A percentile compares a stretch with the other conserved stretches of the same genome.
Evolutionary conservation across 1,140 invertebrate species (phyloP).

Genomic region (Philopotamus ludificatus): DNA sequence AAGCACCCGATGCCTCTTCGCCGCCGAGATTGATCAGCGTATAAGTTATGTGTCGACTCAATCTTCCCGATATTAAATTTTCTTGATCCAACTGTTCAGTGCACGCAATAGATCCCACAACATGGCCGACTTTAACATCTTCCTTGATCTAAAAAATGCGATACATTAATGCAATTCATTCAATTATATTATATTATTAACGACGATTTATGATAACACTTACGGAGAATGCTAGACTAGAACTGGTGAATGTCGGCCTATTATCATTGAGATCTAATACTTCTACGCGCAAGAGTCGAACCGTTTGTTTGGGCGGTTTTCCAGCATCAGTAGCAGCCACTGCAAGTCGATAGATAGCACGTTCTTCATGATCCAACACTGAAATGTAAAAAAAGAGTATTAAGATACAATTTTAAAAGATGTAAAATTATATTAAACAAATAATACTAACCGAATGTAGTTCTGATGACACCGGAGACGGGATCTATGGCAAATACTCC

Average conservation of each 20-base stretch:
- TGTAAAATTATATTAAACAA: neutral
- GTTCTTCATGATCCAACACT: slow-evolving; percentile 88
- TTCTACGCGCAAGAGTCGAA: slow-evolving; percentile 80
- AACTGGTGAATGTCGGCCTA: slow-evolving; percentile 85
- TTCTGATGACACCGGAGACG: slow-evolving; percentile 82
- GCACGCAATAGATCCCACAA: slow-evolving; percentile 77
- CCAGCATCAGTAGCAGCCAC: slow-evolving; percentile 86
- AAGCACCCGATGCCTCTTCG: slow-evolving; percentile 69
- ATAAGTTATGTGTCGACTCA: slow-evolving; percentile 76
- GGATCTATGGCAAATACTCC: slow-evolving; percentile 85
- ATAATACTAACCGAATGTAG: slow-evolving; percentile 61
- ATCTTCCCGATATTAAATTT: slow-evolving; percentile 57
- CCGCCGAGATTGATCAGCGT: slow-evolving; percentile 70
- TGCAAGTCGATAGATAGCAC: slow-evolving; percentile 79
- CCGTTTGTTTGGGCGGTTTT: slow-evolving; percentile 73
- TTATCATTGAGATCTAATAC: slow-evolving; percentile 90
- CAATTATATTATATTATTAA: neutral
- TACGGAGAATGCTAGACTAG: slow-evolving; percentile 83
- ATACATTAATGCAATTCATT: slow-evolving; percentile 7
- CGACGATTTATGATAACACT: slow-evolving; percentile 46
- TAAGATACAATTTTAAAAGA: neutral
- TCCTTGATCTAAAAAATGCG: slow-evolving; percentile 66
- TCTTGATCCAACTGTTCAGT: slow-evolving; percentile 62
- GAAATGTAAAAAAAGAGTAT: slow-evolving; percentile 37
- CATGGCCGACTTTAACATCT: slow-evolving; percentile 71